These are phyloP conservation scores for Anseranas semipalmata DNA, from an alignment of 2,113 vertebrate species.

Conservation along the genomic window DNA sequence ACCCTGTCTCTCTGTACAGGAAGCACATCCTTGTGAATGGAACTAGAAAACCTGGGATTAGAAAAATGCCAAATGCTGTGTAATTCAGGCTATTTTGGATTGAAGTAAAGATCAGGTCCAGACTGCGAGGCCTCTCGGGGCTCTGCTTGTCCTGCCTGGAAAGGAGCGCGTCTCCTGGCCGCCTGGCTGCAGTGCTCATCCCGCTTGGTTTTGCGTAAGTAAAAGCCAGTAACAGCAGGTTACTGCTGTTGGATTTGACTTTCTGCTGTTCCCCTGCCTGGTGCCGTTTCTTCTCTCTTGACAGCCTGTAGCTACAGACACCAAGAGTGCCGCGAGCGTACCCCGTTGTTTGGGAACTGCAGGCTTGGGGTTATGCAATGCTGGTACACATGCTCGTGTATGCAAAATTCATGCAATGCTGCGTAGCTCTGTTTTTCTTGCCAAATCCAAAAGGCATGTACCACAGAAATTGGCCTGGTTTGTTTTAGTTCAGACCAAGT, in stretches of 20 bases:
- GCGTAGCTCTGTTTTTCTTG: neutral
- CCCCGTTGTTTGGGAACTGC: neutral
- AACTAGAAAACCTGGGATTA: neutral
- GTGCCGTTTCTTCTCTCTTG: neutral
- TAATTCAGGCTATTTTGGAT: neutral
- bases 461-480: neutral
- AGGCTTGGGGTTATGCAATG: accelerated
- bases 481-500: neutral
- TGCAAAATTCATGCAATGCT: neutral
- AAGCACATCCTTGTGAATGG: neutral
- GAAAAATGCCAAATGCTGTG: neutral
- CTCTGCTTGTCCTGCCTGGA: neutral
- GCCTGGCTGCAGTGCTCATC: neutral
- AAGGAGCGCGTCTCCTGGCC: neutral
- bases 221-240: neutral
- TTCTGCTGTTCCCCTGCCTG: neutral
- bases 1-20: neutral
- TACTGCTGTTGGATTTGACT: neutral
- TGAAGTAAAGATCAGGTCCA: neutral
- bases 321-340: neutral
- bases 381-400: neutral
- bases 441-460: neutral
- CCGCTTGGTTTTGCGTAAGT: neutral
- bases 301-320: neutral
- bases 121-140: neutral